Evolutionary conservation across 2,113 vertebrate genomes (phyloP).

Genomic region (Electrona antarctica): DNA sequence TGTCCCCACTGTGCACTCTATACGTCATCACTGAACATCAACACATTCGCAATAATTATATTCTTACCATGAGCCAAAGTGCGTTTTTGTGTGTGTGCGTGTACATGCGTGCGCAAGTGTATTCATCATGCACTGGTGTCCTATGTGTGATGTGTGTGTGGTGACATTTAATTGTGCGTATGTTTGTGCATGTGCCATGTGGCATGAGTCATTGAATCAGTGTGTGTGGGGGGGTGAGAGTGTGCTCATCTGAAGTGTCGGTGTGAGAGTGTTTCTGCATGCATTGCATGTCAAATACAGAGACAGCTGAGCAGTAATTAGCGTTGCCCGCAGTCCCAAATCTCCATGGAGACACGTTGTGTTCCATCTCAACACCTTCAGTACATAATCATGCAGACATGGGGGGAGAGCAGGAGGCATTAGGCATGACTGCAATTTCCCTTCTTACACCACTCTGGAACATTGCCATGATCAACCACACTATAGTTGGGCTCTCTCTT

Average conservation of each 20-base stretch:
- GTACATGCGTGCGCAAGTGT: background rate
- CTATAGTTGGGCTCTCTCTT: constrained; percentile 26
- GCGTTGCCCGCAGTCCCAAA: constrained; percentile 65
- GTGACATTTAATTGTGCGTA: constrained; percentile 8
- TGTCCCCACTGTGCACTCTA: constrained; percentile 13
- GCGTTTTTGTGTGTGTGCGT: constrained; percentile 2
- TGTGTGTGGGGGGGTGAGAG: background rate
- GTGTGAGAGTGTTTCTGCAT: background rate
- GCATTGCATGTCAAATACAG: constrained; percentile 35
- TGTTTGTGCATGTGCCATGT: constrained; percentile 1
- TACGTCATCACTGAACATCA: constrained; percentile 42
- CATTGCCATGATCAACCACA: constrained; percentile 37
- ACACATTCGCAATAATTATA: constrained; percentile 29
- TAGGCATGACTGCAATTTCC: constrained; percentile 46
- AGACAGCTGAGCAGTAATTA: constrained; percentile 62
- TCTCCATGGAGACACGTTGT: constrained; percentile 77
- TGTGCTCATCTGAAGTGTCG: constrained; percentile 5
- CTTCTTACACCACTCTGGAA: constrained; percentile 40
- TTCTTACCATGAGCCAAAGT: constrained; percentile 25
- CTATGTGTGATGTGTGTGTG: constrained; percentile 4
- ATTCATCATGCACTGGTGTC: background rate
- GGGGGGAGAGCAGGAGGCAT: constrained; percentile 49
- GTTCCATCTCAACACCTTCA: constrained; percentile 57
- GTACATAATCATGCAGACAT: constrained; percentile 53
- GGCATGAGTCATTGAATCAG: background rate